Base-by-base conservation (phyloP, 1,140 invertebrate species). In the Leptinotarsa undecemlineata region DNA sequence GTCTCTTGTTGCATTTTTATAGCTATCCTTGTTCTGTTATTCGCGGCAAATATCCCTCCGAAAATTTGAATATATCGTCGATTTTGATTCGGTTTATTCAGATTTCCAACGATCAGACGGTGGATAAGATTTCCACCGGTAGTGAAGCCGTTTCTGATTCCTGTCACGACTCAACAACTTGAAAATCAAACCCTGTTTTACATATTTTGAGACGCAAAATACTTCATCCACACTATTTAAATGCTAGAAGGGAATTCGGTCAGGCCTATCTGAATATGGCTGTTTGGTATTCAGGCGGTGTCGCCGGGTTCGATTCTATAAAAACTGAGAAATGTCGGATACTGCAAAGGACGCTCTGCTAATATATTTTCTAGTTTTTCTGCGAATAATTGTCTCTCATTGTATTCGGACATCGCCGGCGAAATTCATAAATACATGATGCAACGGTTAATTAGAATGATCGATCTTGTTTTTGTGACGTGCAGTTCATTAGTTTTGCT, bases 141-240 rank as follows among this genome's bases (percentile, higher is more conserved):
- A n/a, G 51, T 4, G 51, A 57, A n/a, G 51, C 51, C n/a, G 20
- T n/a, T 64, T 61, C 61, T 47, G 67, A 81, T 79, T 81, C 77
- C 61, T 48, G 69, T 71, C 80, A 78, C 78, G 80, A 77, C 74
- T 48, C 71, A 61, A 57, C 73, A 57, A 71, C 64, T 63, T 79
- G 76, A 80, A 81, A 81, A 80, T 79, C 79, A 80, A 75, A 77
- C 78, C 80, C 78, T 80, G 79, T 79, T 81, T 81, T 81, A 81
- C 80, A 81, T 81, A 81, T 77, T 70, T 73, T 71, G 77, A 71
- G 78, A 78, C 75, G 76, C 75, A 74, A 79, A 81, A 79, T 79
- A 79, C 76, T 74, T 81, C 80, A 81, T 81, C 76, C 76, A 72
- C 77, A 76, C 76, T 76, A 78, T 80, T 81, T 81, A 81, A 80